Percentiles rank a stretch among this genome's conserved stretches.
These are phyloP conservation scores for Adelges cooleyi DNA, from an alignment of 1,140 invertebrate genomes.

Conservation along the genomic window DNA sequence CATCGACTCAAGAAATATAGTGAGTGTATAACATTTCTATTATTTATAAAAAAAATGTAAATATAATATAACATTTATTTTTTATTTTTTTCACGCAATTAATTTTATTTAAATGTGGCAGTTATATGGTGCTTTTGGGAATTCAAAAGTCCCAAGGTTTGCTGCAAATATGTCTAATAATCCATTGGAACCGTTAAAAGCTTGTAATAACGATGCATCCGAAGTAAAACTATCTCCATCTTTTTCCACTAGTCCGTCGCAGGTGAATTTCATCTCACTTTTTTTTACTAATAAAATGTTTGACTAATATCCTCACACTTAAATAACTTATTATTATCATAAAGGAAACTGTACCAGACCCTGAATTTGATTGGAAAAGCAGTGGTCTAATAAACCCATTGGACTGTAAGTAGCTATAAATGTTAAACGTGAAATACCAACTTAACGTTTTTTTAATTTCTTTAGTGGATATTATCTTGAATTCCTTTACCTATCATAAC, in stretches of 20 bases:
- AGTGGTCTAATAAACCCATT: slow-evolving; percentile 52
- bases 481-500: background rate
- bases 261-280: slow-evolving; percentile 27
- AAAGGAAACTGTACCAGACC: slow-evolving; percentile 43
- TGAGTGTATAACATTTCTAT: slow-evolving; percentile 43
- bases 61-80: background rate
- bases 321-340: slow-evolving; percentile 28
- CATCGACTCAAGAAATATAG: slow-evolving; percentile 71
- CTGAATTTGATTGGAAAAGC: slow-evolving; percentile 53
- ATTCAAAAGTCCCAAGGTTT: slow-evolving; percentile 60
- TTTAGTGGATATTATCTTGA: background rate
- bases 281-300: background rate
- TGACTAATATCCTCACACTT: background rate
- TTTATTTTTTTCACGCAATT: background rate
- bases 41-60: background rate
- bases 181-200: slow-evolving; percentile 62
- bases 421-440: background rate
- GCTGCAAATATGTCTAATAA: slow-evolving; percentile 61
- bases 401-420: slow-evolving; percentile 46
- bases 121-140: slow-evolving; percentile 69
- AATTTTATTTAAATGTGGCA: slow-evolving; percentile 38
- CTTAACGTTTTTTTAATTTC: background rate
- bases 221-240: slow-evolving; percentile 1
- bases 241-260: background rate
- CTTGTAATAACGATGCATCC: slow-evolving; percentile 32